Evolutionary conservation across 2,113 vertebrate genomes (phyloP), one percentile per base, ranked within the genome.

Genomic region (Carassius carassius): DNA sequence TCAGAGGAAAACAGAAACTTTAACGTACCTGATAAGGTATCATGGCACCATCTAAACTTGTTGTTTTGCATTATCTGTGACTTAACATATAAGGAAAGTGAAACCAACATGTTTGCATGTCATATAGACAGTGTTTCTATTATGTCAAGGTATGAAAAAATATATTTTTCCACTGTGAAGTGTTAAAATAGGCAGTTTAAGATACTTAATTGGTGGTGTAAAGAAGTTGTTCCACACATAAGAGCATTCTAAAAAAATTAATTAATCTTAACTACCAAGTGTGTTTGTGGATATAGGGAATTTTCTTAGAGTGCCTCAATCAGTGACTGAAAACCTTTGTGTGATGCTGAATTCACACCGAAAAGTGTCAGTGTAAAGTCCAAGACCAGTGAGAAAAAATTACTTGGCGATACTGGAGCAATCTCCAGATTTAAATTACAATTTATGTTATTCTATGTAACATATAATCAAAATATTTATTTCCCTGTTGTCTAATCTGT

Each of bases 1-100:
- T 63, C 47, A 23, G 82, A 86, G 25, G 25, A 37, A 74, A 21
- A 74, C 21, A 77, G 19, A 75, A 83, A 51, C 69, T 32, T 72
- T 49, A 56, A 81, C 51, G 51, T 49, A 35, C 32, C 35, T 21
- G 70, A 72, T 58, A 75, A 87, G 81, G 76, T 82, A 79, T 73
- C 16, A 51, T 12, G n/a, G 37, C 29, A 60, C 12, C 54, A 69
- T 51, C 17, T 21, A 73, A 14, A 62, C 35, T 21, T 25, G 5
- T 56, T 9, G 63, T 49, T 58, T n/a, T 56, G 9, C n/a, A 11
- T 21, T 63, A 54, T 21, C 19, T 37, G 47, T 13, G 11, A 16
- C 8, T 12, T n/a, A 23, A 3, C 3, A 23, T 62, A 3, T 62
- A 47, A 65, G 12, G 35, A 44, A 63, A 44, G 58, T 8, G 13